A percentile compares a stretch with the other conserved stretches of the same genome.
Conservation (phyloP, 2,797 vertebrate genomes). For the Rhynchonycteris naso region DNA sequence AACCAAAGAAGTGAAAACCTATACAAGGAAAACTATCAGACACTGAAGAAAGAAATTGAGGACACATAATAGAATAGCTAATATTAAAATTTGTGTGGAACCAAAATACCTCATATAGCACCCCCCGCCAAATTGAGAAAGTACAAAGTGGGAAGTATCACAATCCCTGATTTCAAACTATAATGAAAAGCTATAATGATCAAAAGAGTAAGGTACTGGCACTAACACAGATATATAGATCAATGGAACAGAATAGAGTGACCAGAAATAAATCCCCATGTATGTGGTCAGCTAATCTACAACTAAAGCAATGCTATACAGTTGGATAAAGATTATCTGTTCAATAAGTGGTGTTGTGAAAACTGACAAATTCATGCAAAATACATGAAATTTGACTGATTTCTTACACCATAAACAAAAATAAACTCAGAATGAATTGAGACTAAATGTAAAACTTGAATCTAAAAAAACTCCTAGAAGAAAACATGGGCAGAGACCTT, state of each 20-base stretch:
- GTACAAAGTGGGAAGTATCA: too few relatives aligned
- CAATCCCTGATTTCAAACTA: too few relatives aligned
- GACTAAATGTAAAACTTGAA: background rate
- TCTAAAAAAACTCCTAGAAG: background rate
- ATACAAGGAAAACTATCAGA: too few relatives aligned
- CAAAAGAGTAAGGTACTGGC: background rate
- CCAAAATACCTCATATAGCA: background rate
- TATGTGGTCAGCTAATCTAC: background rate
- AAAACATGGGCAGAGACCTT: background rate
- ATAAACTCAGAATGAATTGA: too few relatives aligned
- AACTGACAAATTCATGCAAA: background rate
- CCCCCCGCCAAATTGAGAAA: background rate
- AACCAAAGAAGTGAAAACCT: too few relatives aligned
- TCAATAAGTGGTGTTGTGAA: background rate
- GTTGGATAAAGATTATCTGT: too few relatives aligned
- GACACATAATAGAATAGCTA: background rate
- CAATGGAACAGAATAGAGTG: too few relatives aligned
- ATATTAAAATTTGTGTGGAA: background rate
- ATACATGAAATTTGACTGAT: too few relatives aligned
- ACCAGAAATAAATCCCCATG: too few relatives aligned
- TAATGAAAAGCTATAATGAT: background rate
- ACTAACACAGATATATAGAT: background rate
- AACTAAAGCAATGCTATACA: background rate
- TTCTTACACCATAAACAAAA: too few relatives aligned
- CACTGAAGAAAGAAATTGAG: too few relatives aligned